Evolutionary conservation across 2,888 invertebrate species (phyloP), one percentile per base, ranked within the genome.

Genomic region (Labia minor): DNA sequence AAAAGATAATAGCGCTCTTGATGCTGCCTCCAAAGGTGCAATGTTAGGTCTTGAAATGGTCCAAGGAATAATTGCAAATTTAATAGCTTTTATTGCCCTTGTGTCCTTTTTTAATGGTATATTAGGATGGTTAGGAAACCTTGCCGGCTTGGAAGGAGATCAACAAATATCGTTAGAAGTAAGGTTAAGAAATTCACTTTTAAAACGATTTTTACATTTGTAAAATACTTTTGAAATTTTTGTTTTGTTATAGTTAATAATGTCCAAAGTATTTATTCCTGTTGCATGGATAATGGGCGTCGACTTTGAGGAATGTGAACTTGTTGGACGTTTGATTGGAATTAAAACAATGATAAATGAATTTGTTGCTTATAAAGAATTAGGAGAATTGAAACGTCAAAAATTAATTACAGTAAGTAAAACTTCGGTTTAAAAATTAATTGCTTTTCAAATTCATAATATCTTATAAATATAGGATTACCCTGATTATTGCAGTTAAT

Each of bases 11-110:
- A 95, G 94, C 66, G 82, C 91, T 0, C 78, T 98, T 21, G 95
- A 97, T 72, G 97, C 97, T 0, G 95, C 95, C 0, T 87, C 90
- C 0, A 88, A 90, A 73, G 98, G 98, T 0, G 95, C 95, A 0
- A 81, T 85, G 10, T 85, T 86, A 73, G 94, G 91, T 0, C 86
- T 93, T 1, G 81, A 86, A 0, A 81, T 98, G 1, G 85, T 96
- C 10, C 81, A 91, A 8, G 92, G 92, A 71, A 94, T 98, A 69
- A 84, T 90, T 3, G 93, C 95, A 8, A 96, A 95, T 73, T 82
- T 98, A 14, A 87, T 98, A 0, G 95, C 95, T 0, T 95, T 96
- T 74, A 85, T 97, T 0, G 86, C 96, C 0, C 86, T 94, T 70
- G 82, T 98, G 2, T 86, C 90, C 1, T 92, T 97, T 74, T 71